Conservation (phyloP, 2,113 vertebrate genomes). For the Vireo altiloquus region DNA sequence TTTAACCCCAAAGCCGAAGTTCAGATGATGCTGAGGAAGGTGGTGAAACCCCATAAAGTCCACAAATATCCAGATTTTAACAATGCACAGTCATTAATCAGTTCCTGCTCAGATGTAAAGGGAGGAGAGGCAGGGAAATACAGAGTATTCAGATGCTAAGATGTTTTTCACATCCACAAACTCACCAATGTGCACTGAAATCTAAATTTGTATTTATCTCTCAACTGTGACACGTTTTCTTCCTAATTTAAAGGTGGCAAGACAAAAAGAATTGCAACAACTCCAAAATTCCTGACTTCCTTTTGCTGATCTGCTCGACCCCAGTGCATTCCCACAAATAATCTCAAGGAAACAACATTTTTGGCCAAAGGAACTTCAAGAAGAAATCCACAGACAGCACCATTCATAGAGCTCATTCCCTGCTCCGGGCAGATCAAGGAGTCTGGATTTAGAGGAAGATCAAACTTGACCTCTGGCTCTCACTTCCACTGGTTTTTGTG, state of each 20-base stretch:
- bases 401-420: not conserved
- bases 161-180: not conserved
- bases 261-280: not conserved
- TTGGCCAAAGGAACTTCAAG: not conserved
- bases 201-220: not conserved
- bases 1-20: not conserved
- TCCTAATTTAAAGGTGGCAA: not conserved
- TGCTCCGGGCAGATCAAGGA: not conserved
- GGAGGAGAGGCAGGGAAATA: not conserved
- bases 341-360: not conserved
- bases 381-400: not conserved
- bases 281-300: not conserved
- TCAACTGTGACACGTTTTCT: rapidly evolving
- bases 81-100: not conserved
- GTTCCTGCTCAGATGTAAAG: not conserved
- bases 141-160: not conserved
- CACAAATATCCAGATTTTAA: not conserved
- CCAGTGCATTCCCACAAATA: rapidly evolving
- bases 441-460: not conserved
- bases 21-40: not conserved
- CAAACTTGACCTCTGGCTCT: constrained; percentile 4
- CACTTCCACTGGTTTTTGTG: not conserved
- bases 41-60: not conserved
- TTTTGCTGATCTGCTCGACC: not conserved
- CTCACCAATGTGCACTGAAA: rapidly evolving